These are phyloP conservation scores for Acleris laterana DNA, from an alignment of 2,888 invertebrate species.

Conservation along the genomic window DNA sequence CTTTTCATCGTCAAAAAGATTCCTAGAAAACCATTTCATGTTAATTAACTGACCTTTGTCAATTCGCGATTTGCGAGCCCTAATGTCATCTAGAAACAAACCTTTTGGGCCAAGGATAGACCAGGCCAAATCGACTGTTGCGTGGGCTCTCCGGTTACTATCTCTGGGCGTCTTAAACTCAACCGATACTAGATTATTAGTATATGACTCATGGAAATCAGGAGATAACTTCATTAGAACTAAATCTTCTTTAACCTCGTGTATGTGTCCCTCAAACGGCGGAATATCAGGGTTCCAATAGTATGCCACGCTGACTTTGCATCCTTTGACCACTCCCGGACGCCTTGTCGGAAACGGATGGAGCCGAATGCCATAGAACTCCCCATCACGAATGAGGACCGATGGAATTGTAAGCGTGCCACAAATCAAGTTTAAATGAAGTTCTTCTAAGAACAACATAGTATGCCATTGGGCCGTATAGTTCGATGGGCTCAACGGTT, in stretches of 20 bases:
- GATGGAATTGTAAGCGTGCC: too few species aligned
- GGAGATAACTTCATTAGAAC: constrained; percentile 90
- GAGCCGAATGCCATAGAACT: too few species aligned
- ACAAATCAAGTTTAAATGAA: too few species aligned
- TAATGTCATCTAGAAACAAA: constrained; percentile 87
- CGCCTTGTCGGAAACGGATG: too few species aligned
- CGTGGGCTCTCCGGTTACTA: constrained; percentile 88
- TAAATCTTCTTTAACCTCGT: constrained; percentile 87
- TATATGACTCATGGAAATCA: constrained; percentile 89
- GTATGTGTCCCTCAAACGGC: constrained; percentile 89
- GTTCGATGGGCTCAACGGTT: too few species aligned
- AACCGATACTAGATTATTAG: constrained; percentile 91
- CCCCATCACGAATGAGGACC: too few species aligned
- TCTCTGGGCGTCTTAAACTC: constrained; percentile 88
- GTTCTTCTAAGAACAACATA: constrained; percentile 92
- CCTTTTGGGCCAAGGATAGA: constrained; percentile 86
- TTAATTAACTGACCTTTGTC: constrained; percentile 57
- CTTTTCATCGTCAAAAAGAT: constrained; percentile 91
- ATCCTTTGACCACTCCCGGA: constrained; percentile 87
- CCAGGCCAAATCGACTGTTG: constrained; percentile 87
- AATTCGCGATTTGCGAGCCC: constrained; percentile 80
- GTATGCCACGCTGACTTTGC: constrained; percentile 85
- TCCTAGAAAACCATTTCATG: constrained; percentile 88
- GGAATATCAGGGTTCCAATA: constrained; percentile 65
- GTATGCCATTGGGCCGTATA: constrained; percentile 89